A percentile compares a stretch with the other conserved stretches of the same genome.
phyloP scores from a whole-genome alignment of 2,797 vertebrate genomes.

The Potorous gilbertii region DNA sequence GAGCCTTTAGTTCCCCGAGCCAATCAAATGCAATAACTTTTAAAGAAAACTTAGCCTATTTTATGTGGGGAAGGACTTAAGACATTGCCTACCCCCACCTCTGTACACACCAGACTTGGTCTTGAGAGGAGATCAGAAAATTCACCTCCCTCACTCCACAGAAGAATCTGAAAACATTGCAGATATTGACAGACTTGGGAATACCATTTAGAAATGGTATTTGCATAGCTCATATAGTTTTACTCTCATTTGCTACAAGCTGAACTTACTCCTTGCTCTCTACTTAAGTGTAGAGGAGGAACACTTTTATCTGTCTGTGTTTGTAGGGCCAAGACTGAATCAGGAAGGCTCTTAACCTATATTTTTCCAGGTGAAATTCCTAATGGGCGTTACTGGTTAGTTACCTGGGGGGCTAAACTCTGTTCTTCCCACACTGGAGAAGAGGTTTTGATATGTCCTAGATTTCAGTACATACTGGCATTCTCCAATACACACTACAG shows the following conservation, averaged over 20 bases:
- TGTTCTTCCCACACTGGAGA: background rate
- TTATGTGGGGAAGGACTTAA: background rate
- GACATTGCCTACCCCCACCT: background rate
- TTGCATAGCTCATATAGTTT: background rate
- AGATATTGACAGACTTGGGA: background rate
- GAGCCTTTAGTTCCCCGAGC: background rate
- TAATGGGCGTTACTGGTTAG: background rate
- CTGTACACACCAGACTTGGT: background rate
- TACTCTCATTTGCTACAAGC: background rate
- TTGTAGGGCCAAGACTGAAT: background rate
- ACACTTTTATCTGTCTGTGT: background rate
- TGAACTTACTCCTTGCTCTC: background rate
- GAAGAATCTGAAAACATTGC: background rate
- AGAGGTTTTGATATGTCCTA: background rate
- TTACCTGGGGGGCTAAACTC: background rate
- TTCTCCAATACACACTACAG: background rate
- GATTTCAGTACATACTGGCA: background rate
- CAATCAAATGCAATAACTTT: background rate
- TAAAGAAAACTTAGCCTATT: background rate
- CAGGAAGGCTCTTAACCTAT: background rate
- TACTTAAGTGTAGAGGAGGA: background rate
- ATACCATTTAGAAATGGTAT: background rate
- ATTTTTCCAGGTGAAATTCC: background rate
- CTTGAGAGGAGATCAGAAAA: background rate
- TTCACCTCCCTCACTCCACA: background rate